These are phyloP conservation scores for Drosophila ambigua DNA, from an alignment of 1,140 invertebrate genomes.

Conservation along the genomic window DNA sequence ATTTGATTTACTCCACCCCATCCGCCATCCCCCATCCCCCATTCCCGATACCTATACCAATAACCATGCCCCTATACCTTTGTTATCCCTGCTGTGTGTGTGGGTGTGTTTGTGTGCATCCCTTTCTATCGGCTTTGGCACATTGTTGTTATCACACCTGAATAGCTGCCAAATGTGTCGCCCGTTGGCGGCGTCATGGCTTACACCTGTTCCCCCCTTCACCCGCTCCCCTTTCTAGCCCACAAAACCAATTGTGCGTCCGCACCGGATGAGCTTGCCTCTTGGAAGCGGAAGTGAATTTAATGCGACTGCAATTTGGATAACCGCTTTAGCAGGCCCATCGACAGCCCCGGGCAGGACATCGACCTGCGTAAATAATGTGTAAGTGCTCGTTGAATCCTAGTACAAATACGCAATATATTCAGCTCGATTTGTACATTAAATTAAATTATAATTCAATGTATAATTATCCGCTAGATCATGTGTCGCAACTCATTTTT, in stretches of 20 bases:
- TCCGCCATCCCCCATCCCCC: not conserved
- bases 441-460: too few relatives aligned
- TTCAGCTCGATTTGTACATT: too few relatives aligned
- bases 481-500: too few relatives aligned
- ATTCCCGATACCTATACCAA: too few relatives aligned
- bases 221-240: too few relatives aligned
- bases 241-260: not conserved
- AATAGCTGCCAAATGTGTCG: conserved; percentile 77
- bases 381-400: too few relatives aligned
- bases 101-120: not conserved
- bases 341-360: conserved; percentile 42
- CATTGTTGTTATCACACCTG: conserved; percentile 70
- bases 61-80: not conserved
- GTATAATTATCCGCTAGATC: too few relatives aligned
- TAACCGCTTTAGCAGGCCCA: conserved; percentile 59
- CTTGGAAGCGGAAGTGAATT: conserved; percentile 62
- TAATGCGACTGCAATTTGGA: conserved; percentile 72
- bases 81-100: conserved; percentile 8
- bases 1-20: conserved; percentile 69
- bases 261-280: conserved; percentile 32
- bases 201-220: conserved; percentile 59
- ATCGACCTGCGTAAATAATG: too few relatives aligned
- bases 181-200: conserved; percentile 70
- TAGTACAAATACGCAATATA: too few relatives aligned
- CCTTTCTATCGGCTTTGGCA: conserved; percentile 39